Conservation (phyloP, 2,888 invertebrate species). For the Nudaria mundana region DNA sequence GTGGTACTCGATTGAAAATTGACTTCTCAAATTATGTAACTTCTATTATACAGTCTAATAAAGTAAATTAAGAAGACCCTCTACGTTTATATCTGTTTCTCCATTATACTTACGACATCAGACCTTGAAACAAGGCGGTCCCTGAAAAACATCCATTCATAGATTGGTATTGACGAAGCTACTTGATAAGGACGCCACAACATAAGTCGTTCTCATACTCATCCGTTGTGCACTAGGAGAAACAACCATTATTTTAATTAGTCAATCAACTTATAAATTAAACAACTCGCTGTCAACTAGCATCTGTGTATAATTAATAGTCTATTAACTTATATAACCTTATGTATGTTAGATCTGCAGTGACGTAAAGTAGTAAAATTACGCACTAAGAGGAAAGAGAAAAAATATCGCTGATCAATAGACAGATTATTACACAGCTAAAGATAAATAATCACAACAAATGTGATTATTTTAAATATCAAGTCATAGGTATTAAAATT, state of each 20-base stretch:
- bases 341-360: neutral
- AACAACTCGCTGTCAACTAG: neutral
- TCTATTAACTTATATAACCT: neutral
- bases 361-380: too few species aligned
- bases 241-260: neutral
- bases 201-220: slow-evolving; percentile 1
- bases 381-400: too few species aligned
- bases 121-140: slow-evolving; percentile 12
- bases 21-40: slow-evolving; percentile 78
- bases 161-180: slow-evolving; percentile 7
- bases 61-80: slow-evolving; percentile 40
- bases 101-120: slow-evolving; percentile 28
- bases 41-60: slow-evolving; percentile 67
- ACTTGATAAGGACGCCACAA: neutral
- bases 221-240: neutral
- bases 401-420: neutral
- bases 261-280: neutral
- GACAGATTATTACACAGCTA: neutral
- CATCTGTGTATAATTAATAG: neutral
- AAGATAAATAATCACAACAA: neutral
- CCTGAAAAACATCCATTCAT: slow-evolving; percentile 46
- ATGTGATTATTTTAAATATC: neutral
- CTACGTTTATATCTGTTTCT: slow-evolving; percentile 16
- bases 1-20: slow-evolving; percentile 80
- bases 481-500: slow-evolving; percentile 39